Base-by-base conservation (phyloP, 2,888 invertebrate species). In the Hyppa rectilinea region DNA sequence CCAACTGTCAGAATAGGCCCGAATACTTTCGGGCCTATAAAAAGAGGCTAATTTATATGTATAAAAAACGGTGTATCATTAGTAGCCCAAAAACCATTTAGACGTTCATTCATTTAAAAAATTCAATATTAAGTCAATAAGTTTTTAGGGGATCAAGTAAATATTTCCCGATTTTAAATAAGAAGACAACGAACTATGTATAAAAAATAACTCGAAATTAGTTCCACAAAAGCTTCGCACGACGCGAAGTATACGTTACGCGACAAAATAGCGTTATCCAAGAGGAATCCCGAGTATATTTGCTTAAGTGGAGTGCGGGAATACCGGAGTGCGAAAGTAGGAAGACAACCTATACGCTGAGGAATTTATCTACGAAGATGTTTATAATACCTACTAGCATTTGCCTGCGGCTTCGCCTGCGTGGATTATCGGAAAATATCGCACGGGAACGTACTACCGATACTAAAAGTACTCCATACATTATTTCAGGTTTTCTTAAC, bases 241-340 rank as follows among this genome's bases (percentile, higher is more conserved):
- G 52, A 34, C 6, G 53, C 61, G 43, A 55, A 71, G 59, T n/a
- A 34, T 69, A 63, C 40, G 10, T 59, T 60, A 45, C 23, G 31
- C 56, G 49, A 64, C 55, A 65, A 68, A 80, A 72, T 66, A 75
- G 69, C 60, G 45, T 47, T 58, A 53, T 72, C 68, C 66, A 56
- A 53, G 29, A 60, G 70, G 71, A 71, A 77, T 80, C 43, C 38
- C 14, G 38, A 73, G 61, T 47, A 73, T 73, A 59, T 73, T 66
- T 79, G 59, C 66, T 58, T 53, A 26, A 40, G 62, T 73, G 29
- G 47, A 53, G 70, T 55, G 40, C 38, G 26, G 23, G 55, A 76
- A 20, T 58, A 14, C 34, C 29, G 47, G 29, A 69, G 77, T 55
- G 64, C 23, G 52, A 65, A 78, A 62, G 43, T 71, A 65, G 53